Conservation (phyloP, 2,888 invertebrate genomes). For the Penaeus monodon region DNA sequence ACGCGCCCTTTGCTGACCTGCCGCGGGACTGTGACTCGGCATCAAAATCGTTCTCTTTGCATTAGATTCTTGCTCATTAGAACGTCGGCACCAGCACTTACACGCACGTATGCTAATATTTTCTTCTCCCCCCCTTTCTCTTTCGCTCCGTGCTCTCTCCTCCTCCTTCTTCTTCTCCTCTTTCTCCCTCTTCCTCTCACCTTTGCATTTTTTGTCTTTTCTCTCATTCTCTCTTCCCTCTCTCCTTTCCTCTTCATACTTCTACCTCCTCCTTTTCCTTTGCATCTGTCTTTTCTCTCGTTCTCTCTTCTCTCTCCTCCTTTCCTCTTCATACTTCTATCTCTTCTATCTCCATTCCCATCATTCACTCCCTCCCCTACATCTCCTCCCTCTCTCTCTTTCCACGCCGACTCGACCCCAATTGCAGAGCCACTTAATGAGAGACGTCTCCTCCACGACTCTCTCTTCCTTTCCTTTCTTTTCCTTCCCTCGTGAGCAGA, state of each 20-base stretch:
- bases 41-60: neutral
- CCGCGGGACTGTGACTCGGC: no score
- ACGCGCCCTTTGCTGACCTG: no score
- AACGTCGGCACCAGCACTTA: no score
- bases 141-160: constrained; percentile 11
- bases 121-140: neutral
- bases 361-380: no score
- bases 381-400: neutral
- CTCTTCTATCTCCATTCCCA: no score
- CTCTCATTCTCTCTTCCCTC: no score
- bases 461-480: constrained; percentile 13
- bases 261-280: no score
- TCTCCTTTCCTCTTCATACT: neutral
- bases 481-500: neutral
- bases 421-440: no score
- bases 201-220: neutral
- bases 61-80: no score
- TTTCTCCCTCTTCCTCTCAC: constrained; percentile 4
- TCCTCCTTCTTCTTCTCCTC: constrained; percentile 15
- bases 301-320: neutral
- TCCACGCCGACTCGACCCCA: no score
- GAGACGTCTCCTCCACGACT: neutral
- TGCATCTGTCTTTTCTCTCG: neutral
- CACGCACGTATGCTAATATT: no score
- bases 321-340: neutral